Conservation (phyloP, 2,888 invertebrate genomes). For the Lottia scabra region DNA sequence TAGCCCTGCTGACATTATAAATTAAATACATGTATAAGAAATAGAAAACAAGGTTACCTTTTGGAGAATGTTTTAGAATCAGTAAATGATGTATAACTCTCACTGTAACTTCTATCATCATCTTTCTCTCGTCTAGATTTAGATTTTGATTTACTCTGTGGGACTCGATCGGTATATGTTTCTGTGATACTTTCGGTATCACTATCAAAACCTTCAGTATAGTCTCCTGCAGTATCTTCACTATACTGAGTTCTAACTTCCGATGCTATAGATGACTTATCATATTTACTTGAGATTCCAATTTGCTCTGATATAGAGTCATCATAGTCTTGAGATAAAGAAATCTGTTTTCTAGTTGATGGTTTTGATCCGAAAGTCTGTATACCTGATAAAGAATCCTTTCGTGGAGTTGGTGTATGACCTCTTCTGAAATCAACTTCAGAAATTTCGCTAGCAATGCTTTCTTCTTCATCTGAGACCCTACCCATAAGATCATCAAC, state of each 20-base stretch:
- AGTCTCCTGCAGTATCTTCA: slow-evolving; percentile 44
- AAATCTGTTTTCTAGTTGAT: slow-evolving; percentile 13
- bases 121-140: slow-evolving; percentile 17
- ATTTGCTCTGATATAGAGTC: slow-evolving; percentile 49
- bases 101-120: slow-evolving; percentile 22
- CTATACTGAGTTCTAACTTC: slow-evolving; percentile 44
- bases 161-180: slow-evolving; percentile 17
- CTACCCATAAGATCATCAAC: slow-evolving; percentile 59
- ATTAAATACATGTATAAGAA: too few relatives aligned
- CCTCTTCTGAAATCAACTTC: slow-evolving; percentile 49
- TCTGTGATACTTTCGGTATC: slow-evolving; percentile 34
- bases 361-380: slow-evolving; percentile 34
- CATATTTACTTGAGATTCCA: slow-evolving; percentile 28
- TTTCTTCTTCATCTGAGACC: slow-evolving; percentile 29
- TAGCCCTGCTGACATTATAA: too few relatives aligned
- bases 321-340: slow-evolving; percentile 60
- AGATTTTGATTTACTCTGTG: slow-evolving; percentile 10
- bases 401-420: slow-evolving; percentile 22
- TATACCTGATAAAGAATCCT: slow-evolving; percentile 42
- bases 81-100: slow-evolving; percentile 32
- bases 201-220: slow-evolving; percentile 50
- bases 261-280: slow-evolving; percentile 35
- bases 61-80: slow-evolving; percentile 22
- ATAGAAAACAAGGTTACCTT: slow-evolving; percentile 17
- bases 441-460: slow-evolving; percentile 42